phyloP scores from a whole-genome alignment of 1,140 invertebrate species.

The Musca domestica region DNA sequence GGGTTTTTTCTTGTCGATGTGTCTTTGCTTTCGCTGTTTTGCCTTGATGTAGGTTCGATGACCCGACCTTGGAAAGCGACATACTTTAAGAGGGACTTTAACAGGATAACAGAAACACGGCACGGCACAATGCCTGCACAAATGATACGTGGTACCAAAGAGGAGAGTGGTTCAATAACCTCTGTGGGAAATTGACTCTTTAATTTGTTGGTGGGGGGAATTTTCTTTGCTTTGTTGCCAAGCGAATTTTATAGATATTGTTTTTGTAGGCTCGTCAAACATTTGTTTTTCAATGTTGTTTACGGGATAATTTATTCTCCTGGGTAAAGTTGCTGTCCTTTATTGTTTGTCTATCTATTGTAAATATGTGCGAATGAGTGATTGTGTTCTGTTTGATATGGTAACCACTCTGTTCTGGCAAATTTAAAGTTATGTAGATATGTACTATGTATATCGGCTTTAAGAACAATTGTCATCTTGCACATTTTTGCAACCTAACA shows the following conservation, averaged over 20 bases:
- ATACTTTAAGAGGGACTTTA: slow-evolving; percentile 22
- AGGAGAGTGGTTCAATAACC: slow-evolving; percentile 7
- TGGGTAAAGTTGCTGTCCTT: too few relatives aligned
- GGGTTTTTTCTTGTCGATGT: not conserved
- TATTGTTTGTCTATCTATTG: too few relatives aligned
- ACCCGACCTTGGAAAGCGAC: slow-evolving; percentile 51
- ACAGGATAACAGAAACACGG: not conserved
- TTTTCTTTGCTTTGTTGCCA: not conserved
- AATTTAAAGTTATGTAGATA: too few relatives aligned
- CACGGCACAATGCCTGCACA: not conserved
- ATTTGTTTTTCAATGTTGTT: too few relatives aligned
- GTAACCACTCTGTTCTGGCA: too few relatives aligned
- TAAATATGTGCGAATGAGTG: too few relatives aligned
- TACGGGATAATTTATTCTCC: too few relatives aligned
- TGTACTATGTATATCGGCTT: too few relatives aligned
- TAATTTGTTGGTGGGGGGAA: not conserved
- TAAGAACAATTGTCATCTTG: too few relatives aligned
- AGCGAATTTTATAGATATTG: not conserved
- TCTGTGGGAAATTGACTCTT: slow-evolving; percentile 11
- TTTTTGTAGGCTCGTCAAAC: slow-evolving; percentile 3
- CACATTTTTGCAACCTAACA: too few relatives aligned
- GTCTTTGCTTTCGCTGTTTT: slow-evolving; percentile 2
- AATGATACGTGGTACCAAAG: not conserved
- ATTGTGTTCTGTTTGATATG: too few relatives aligned
- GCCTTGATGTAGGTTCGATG: slow-evolving; percentile 19